Evolutionary conservation across 2,888 invertebrate genomes (phyloP), one percentile per base, ranked within the genome.

Genomic region (Dusona sp.): DNA sequence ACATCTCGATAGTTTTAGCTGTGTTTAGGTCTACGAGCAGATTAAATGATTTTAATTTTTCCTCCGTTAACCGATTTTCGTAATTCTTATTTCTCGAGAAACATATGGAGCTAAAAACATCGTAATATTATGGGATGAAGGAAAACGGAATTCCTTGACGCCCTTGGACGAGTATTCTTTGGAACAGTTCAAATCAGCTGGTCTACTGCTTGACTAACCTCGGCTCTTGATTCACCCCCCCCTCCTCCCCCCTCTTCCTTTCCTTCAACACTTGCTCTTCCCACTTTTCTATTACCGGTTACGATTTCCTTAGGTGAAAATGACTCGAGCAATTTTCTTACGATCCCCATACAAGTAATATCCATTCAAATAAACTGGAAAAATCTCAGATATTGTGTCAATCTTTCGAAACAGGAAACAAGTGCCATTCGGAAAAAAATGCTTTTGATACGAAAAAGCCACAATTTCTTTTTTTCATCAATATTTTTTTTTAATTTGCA

Each of bases 131-230:
- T 79, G 38, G 22, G 16, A 22, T 29, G 61, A 57, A 61, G 74
- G 68, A 57, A 25, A 65, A 25, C 29, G 33, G 61, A 11, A 61
- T 79, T 70, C 36, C 11, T 29, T 7, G 38, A 64, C 48, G 70
- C 48, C 48, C 48, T 48, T 70, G 70, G 57, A 45, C 51, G 61
- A 70, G 25, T 22, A 74, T 64, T 78, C 74, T 74, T 79, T 38
- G 73, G n/a, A 61, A 25, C 38, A 61, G 57, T 61, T 25, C 22
- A 61, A 57, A 79, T 85, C 85, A 85, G 85, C 79, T 85, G 85
- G 78, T 68, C 74, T 48, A 67, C 67, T 79, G 78, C 75, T 73
- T 78, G 77, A 85, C 85, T 81, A 82, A 82, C 81, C 81, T 73
- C 51, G 25, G 54, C 70, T 61, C 73, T 61, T 48, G 57, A 72